Evolutionary conservation across 2,113 vertebrate genomes (phyloP).

Genomic region (Camelus dromedarius): DNA sequence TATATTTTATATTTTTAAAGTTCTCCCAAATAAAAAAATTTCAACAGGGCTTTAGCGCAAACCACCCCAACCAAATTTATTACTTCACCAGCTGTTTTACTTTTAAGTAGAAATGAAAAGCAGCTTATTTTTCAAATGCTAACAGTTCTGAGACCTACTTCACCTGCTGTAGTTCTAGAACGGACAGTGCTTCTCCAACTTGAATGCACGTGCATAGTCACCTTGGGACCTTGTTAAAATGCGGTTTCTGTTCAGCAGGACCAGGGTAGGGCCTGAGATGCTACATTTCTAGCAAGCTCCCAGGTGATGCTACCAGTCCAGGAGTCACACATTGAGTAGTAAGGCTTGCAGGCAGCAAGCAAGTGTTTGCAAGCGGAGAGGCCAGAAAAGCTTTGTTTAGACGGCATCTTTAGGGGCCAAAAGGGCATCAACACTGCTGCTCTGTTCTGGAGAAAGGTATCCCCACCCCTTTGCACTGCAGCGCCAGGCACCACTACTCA

Average conservation of each 20-base stretch:
- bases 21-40: constrained; percentile 36
- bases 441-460: not conserved
- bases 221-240: not conserved
- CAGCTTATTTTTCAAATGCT: not conserved
- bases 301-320: not conserved
- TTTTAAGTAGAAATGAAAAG: not conserved
- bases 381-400: not conserved
- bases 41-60: not conserved
- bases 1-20: not conserved
- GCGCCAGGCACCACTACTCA: not conserved
- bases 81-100: not conserved
- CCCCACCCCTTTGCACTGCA: not conserved
- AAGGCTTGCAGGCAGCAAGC: not conserved
- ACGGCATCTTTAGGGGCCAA: not conserved
- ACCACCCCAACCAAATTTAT: not conserved
- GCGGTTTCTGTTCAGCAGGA: not conserved
- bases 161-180: not conserved
- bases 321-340: not conserved
- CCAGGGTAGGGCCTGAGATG: not conserved
- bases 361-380: not conserved
- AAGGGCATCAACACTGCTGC: not conserved
- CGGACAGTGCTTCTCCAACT: not conserved
- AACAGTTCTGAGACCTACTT: not conserved
- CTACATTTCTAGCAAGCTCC: not conserved
- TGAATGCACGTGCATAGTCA: not conserved